These are phyloP conservation scores for Patella depressa DNA, from an alignment of 2,888 invertebrate genomes.

Conservation along the genomic window DNA sequence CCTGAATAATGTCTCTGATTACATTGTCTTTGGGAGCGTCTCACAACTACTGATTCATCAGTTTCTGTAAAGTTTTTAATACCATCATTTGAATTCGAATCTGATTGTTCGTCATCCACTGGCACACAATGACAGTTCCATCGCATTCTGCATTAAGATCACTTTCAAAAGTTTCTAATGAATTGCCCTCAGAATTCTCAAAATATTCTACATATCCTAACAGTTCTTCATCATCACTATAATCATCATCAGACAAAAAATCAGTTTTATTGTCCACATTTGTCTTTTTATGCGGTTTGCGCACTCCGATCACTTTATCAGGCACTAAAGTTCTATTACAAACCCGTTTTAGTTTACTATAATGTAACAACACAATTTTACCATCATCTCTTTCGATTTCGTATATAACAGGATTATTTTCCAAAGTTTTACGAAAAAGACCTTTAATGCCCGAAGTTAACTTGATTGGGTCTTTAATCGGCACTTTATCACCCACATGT, in stretches of 20 bases:
- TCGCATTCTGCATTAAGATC: neutral
- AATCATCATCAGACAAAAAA: too few relatives aligned
- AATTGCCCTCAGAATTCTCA: neutral
- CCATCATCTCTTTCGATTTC: neutral
- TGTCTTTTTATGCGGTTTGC: neutral
- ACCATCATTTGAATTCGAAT: too few relatives aligned
- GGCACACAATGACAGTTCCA: neutral
- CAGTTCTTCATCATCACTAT: too few relatives aligned
- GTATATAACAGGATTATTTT: slow-evolving; percentile 8
- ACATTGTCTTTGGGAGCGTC: neutral
- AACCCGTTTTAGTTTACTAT: neutral
- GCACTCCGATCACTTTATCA: neutral
- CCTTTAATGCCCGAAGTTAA: neutral
- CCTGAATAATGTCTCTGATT: neutral
- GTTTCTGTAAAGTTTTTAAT: neutral
- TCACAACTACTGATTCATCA: neutral
- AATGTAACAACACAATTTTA: neutral
- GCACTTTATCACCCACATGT: neutral
- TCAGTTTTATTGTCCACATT: too few relatives aligned
- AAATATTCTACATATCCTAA: neutral
- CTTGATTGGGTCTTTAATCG: neutral
- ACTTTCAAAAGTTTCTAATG: neutral
- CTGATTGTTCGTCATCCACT: neutral
- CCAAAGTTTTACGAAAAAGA: neutral
- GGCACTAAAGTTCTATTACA: neutral